Base-by-base conservation (phyloP, 2,888 invertebrate genomes). In the Nymphalis urticae region DNA sequence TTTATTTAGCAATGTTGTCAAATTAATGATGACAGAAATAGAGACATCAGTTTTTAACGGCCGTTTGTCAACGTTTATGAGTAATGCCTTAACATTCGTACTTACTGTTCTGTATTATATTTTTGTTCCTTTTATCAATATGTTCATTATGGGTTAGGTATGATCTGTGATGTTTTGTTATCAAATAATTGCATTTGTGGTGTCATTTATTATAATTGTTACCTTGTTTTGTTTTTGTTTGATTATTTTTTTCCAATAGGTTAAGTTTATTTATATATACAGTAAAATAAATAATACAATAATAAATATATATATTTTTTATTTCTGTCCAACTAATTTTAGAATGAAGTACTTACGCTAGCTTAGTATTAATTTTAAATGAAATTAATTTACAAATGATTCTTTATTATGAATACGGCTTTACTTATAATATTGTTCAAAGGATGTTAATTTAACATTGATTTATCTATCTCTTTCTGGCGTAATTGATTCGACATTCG, bases 161-260 rank as follows among this genome's bases (percentile, higher is more conserved):
- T 51, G 21, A 27, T 51, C 59, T 63, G 68, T 63, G 59, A 60
- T 68, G 32, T 68, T 68, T 58, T 59, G 56, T 63, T 56, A 58
- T 51, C 24, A 53, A 10, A 24, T 53, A 13, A 21, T 58, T 68
- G 51, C 21, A 51, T 62, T 68, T 47, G 32, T 27, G 51, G 21
- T 10, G 21, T 51, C 48, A 10, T 59, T 32, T 56, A 24, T 48
- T 58, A 47, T 16, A 36, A 24, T 42, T 58, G 51, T 16, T 48
- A 48, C 42, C 13, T 62, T 67, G 56, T 62, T 50, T 42, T 58
- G 56, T 36, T 54, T 48, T 62, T 27, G 24, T 53, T 53, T 24
- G 24, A 53, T 13, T 42, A 13, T 54, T 47, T 62, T 59, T 65
- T 62, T 48, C 48, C 56, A 42, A 42, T 59, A 63, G 17, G n/a